Percentiles rank a stretch among this genome's conserved stretches.
phyloP scores from a whole-genome alignment of 2,888 invertebrate species.

The Eupithecia subumbrata region DNA sequence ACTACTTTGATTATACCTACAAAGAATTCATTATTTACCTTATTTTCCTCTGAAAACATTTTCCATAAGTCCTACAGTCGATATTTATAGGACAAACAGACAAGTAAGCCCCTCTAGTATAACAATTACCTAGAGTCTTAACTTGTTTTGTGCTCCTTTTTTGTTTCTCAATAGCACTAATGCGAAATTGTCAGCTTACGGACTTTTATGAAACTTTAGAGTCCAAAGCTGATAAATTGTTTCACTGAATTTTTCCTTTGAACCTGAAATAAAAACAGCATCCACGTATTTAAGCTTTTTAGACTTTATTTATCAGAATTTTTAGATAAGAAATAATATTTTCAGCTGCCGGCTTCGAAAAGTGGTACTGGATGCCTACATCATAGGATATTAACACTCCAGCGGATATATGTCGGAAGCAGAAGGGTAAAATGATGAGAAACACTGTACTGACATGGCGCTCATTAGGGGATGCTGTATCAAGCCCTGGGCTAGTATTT shows the following conservation, averaged over 20 bases:
- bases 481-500: too few species aligned
- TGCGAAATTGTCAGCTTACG: slow-evolving; percentile 24
- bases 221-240: slow-evolving; percentile 12
- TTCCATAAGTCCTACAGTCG: background rate
- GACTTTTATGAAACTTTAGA: slow-evolving; percentile 15
- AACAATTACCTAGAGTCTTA: slow-evolving; percentile 9
- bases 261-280: background rate
- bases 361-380: background rate
- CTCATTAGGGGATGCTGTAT: background rate
- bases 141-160: slow-evolving; percentile 1
- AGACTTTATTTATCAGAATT: background rate
- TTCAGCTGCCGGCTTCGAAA: background rate
- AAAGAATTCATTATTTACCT: too few species aligned
- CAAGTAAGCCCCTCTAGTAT: background rate
- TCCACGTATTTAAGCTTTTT: background rate
- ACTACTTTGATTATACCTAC: too few species aligned
- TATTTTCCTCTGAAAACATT: background rate
- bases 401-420: background rate
- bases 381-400: background rate
- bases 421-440: background rate
- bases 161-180: slow-evolving; percentile 3
- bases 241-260: background rate
- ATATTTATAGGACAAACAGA: background rate
- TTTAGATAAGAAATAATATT: background rate
- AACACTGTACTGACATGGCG: too few species aligned